Percentiles rank a stretch among this genome's conserved stretches.
phyloP scores from a whole-genome alignment of 2,113 vertebrate genomes.

The Vombatus ursinus region DNA sequence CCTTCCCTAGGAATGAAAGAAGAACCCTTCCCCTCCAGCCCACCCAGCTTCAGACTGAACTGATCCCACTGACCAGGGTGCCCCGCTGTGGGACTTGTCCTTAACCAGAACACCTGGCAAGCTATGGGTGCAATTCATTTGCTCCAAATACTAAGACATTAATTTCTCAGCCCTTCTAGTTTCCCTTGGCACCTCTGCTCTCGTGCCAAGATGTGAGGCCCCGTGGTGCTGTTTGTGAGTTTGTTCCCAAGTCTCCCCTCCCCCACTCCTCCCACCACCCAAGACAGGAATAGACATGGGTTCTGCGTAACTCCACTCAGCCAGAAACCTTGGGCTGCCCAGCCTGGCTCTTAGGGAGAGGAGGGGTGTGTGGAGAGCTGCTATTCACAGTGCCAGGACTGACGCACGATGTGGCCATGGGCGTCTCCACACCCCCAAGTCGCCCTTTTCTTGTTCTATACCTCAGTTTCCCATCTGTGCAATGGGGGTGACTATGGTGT shows the following conservation, averaged over 20 bases:
- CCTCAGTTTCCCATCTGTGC: constrained; percentile 52
- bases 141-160: not conserved
- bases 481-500: constrained; percentile 7
- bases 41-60: constrained; percentile 15
- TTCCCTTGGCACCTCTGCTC: not conserved
- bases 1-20: not conserved
- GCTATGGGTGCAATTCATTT: not conserved
- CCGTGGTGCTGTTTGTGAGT: constrained; percentile 60
- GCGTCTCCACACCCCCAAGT: constrained; percentile 70
- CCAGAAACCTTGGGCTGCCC: constrained; percentile 55
- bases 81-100: not conserved
- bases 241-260: constrained; percentile 54
- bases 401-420: constrained; percentile 65
- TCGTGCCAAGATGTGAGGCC: not conserved
- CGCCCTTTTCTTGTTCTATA: constrained; percentile 66
- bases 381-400: constrained; percentile 75
- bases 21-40: not conserved
- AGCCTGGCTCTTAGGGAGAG: constrained; percentile 67
- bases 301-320: constrained; percentile 67
- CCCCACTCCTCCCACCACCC: constrained; percentile 74
- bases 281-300: constrained; percentile 76
- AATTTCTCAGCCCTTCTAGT: not conserved
- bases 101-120: not conserved
- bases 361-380: constrained; percentile 68
- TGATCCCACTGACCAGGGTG: constrained; percentile 33